These are phyloP conservation scores for Orientallactaga bullata DNA, from an alignment of 2,113 vertebrate genomes.

Conservation along the genomic window DNA sequence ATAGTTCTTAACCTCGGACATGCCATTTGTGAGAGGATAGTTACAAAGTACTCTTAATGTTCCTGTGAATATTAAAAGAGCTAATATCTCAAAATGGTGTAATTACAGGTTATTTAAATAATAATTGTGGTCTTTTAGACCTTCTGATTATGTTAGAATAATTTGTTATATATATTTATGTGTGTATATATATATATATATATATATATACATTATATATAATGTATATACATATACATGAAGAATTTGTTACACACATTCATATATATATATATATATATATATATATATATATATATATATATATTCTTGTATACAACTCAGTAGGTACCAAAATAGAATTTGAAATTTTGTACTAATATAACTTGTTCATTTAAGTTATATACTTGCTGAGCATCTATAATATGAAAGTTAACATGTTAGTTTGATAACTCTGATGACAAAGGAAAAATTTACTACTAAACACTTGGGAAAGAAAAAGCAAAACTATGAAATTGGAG, in stretches of 20 bases:
- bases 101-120: constrained; percentile 3
- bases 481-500: background rate
- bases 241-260: too few relatives aligned
- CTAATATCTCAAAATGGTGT: background rate
- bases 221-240: too few relatives aligned
- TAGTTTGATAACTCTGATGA: background rate
- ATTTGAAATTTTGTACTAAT: background rate
- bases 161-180: background rate
- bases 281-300: background rate
- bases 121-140: background rate
- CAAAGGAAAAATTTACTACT: background rate
- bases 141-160: background rate
- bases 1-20: background rate
- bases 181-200: background rate
- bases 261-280: background rate
- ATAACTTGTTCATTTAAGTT: background rate
- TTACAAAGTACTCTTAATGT: background rate
- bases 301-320: constrained; percentile 20
- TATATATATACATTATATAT: too few relatives aligned
- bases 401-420: background rate
- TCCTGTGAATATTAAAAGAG: constrained; percentile 9
- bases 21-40: background rate
- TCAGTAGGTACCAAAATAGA: background rate
- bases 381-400: background rate
- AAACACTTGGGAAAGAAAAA: background rate